phyloP scores from a whole-genome alignment of 2,888 invertebrate genomes.

The Parnassius glacialis region DNA sequence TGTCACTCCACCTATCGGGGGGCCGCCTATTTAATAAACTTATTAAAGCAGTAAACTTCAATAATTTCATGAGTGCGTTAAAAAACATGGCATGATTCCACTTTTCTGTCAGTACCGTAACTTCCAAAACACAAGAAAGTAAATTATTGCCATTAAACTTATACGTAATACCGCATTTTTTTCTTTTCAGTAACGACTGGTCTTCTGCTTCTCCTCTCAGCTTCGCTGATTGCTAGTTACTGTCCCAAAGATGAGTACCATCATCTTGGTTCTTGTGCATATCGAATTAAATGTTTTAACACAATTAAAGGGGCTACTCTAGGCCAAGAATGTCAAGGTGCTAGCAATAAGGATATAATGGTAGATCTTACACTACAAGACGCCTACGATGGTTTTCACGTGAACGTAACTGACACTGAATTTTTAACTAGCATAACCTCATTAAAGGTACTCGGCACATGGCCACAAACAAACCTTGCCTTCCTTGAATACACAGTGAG shows the following conservation, averaged over 20 bases:
- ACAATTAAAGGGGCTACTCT: slow-evolving; percentile 45
- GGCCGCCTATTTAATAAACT: too few species aligned
- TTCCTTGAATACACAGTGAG: slow-evolving; percentile 52
- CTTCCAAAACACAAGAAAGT: too few species aligned
- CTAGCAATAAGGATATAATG: slow-evolving; percentile 51
- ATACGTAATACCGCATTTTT: background rate
- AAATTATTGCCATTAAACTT: too few species aligned
- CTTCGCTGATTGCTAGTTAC: slow-evolving; percentile 39
- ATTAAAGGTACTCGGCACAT: slow-evolving; percentile 47
- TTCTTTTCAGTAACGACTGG: slow-evolving; percentile 43
- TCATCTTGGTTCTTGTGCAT: slow-evolving; percentile 45
- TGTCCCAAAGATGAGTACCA: slow-evolving; percentile 46
- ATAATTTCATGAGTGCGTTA: too few species aligned
- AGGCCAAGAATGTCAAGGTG: slow-evolving; percentile 50
- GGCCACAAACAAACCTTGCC: slow-evolving; percentile 46
- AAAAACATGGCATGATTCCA: too few species aligned
- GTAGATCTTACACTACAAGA: slow-evolving; percentile 53
- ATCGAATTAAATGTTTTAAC: slow-evolving; percentile 48
- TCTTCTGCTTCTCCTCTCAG: slow-evolving; percentile 37
- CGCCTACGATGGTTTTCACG: slow-evolving; percentile 44
- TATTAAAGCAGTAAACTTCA: too few species aligned
- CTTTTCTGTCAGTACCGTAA: too few species aligned
- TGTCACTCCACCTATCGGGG: too few species aligned
- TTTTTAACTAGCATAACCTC: slow-evolving; percentile 51
- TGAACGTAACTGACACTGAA: slow-evolving; percentile 38